phyloP scores from a whole-genome alignment of 2,888 invertebrate genomes.

The Syritta pipiens region DNA sequence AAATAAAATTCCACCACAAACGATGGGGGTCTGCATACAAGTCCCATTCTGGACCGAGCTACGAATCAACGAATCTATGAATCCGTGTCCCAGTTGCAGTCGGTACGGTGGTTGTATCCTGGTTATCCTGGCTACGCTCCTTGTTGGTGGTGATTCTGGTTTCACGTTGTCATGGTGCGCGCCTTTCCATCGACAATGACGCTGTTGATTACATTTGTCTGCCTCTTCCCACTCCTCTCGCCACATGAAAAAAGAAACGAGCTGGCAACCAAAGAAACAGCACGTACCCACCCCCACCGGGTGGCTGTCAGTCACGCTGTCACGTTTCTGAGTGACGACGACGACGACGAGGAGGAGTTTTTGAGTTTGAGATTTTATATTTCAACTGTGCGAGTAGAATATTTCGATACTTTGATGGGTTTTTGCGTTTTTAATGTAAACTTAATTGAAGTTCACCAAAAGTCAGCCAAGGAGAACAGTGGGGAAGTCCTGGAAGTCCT shows the following conservation, averaged over 20 bases:
- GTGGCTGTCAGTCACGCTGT: slow-evolving; percentile 45
- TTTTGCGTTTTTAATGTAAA: slow-evolving; percentile 67
- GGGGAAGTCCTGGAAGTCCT: not conserved
- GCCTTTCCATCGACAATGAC: slow-evolving; percentile 46
- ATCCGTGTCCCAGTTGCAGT: slow-evolving; percentile 49
- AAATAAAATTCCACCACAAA: slow-evolving; percentile 1
- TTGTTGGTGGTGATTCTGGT: slow-evolving; percentile 52
- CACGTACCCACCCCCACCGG: slow-evolving; percentile 1
- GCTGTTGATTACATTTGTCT: slow-evolving; percentile 61
- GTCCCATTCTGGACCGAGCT: not conserved
- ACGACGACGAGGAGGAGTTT: not conserved
- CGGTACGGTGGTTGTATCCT: not conserved
- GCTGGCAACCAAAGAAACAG: not conserved
- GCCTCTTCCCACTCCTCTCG: not conserved
- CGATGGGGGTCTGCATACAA: not conserved
- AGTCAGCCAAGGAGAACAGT: not conserved
- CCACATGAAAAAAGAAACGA: not conserved
- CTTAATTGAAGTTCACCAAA: slow-evolving; percentile 67
- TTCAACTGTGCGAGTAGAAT: slow-evolving; percentile 28
- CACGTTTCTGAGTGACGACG: slow-evolving; percentile 50
- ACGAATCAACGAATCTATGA: slow-evolving; percentile 21
- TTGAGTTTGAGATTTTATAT: slow-evolving; percentile 49
- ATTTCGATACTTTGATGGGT: slow-evolving; percentile 68
- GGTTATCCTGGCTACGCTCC: slow-evolving; percentile 3
- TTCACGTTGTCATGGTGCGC: slow-evolving; percentile 49